Percentiles rank a stretch among this genome's conserved stretches.
Conservation (phyloP, 2,888 invertebrate genomes). For the Cloeon dipterum region DNA sequence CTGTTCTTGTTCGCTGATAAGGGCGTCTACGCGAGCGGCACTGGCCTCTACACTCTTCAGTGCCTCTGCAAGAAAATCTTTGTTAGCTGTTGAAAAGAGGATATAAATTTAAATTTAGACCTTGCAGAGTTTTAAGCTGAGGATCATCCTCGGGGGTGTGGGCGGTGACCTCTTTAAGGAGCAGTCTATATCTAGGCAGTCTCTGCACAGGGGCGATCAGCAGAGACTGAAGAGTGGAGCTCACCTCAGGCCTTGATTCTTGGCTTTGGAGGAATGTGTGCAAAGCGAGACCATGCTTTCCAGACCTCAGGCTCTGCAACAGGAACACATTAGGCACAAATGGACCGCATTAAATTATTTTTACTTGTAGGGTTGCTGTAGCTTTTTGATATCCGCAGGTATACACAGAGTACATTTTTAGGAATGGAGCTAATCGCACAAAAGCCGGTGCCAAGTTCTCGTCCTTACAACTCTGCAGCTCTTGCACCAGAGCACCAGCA, state of each 20-base stretch:
- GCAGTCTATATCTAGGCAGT: conserved; percentile 48
- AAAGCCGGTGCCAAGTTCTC: conserved; percentile 40
- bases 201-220: conserved; percentile 58
- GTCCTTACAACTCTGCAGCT: conserved; percentile 21
- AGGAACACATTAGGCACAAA: too few relatives aligned
- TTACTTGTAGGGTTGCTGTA: conserved; percentile 33
- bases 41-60: conserved; percentile 39
- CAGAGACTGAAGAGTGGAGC: conserved; percentile 41
- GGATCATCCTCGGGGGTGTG: conserved; percentile 30
- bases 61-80: conserved; percentile 25
- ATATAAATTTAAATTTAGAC: conserved; percentile 15
- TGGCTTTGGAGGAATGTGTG: conserved; percentile 17
- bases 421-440: conserved; percentile 45
- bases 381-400: conserved; percentile 47
- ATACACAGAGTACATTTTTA: conserved; percentile 55
- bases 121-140: conserved; percentile 27
- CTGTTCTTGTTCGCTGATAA: conserved; percentile 48
- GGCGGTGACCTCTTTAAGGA: conserved; percentile 40
- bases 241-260: conserved; percentile 45
- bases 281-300: not conserved
- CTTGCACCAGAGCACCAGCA: conserved; percentile 32
- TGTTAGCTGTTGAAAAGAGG: conserved; percentile 3
- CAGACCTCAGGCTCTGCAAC: not conserved
- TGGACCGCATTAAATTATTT: not conserved
- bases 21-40: conserved; percentile 45